phyloP scores from a whole-genome alignment of 2,113 vertebrate genomes.

The Lethenteron reissneri region DNA sequence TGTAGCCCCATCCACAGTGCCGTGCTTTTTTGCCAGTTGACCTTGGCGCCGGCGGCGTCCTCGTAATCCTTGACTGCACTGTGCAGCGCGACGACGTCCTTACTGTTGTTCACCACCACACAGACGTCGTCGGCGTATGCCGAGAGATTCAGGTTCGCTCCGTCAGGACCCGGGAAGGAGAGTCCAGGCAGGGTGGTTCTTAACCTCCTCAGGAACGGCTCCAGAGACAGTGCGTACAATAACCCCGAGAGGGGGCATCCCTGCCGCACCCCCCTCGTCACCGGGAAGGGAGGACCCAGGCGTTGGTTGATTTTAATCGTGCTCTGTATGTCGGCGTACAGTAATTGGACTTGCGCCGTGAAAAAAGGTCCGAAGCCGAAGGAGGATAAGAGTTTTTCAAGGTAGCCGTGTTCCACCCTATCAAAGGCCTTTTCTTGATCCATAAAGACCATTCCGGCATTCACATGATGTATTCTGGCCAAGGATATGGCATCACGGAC shows the following conservation, averaged over 20 bases:
- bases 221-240: background rate
- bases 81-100: background rate
- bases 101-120: background rate
- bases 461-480: background rate
- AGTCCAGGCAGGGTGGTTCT: background rate
- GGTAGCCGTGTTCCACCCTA: background rate
- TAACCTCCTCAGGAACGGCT: background rate
- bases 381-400: background rate
- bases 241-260: background rate
- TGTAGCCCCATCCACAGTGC: background rate
- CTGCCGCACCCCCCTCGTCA: background rate
- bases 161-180: background rate
- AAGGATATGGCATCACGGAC: background rate
- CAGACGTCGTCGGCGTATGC: slow-evolving; percentile 1
- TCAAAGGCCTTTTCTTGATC: background rate
- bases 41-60: background rate
- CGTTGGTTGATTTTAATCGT: background rate
- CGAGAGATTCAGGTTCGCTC: background rate
- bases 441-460: background rate
- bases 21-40: background rate
- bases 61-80: background rate
- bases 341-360: background rate
- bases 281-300: background rate
- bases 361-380: background rate
- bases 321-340: background rate